Evolutionary conservation across 2,113 vertebrate species (phyloP).

Genomic region (Melanotaenia duboulayi): DNA sequence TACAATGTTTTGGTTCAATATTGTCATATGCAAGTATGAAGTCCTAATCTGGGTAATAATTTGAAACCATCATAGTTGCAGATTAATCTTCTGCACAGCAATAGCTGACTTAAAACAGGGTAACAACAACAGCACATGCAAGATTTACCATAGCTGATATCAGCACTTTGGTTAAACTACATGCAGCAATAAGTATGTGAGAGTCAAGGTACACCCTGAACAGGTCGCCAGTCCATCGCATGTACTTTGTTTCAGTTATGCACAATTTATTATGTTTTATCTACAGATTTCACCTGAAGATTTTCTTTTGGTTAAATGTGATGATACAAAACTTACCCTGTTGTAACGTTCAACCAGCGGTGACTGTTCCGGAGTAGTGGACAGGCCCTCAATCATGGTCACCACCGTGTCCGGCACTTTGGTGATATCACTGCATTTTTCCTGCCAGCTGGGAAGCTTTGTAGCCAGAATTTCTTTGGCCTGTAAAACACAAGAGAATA

Average conservation of each 20-base stretch:
- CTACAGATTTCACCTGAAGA: constrained; percentile 1
- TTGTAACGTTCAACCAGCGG: constrained; percentile 81
- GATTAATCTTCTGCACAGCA: neutral
- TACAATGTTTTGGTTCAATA: neutral
- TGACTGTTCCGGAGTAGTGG: constrained; percentile 86
- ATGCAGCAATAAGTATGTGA: neutral
- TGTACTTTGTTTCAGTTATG: neutral
- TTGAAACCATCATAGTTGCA: neutral
- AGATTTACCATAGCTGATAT: constrained; percentile 21
- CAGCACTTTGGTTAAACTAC: constrained; percentile 20
- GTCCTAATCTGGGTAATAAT: neutral
- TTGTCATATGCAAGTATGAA: neutral
- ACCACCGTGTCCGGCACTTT: constrained; percentile 90
- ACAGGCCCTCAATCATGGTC: constrained; percentile 89
- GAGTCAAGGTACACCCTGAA: no score
- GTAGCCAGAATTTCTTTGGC: constrained; percentile 88
- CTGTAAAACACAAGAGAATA: constrained; percentile 69
- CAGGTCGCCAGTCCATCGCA: no score
- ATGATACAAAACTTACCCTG: constrained; percentile 77
- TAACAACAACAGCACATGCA: constrained; percentile 9
- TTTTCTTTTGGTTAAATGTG: neutral
- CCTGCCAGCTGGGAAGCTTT: constrained; percentile 92
- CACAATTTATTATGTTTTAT: neutral
- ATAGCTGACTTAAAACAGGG: constrained; percentile 21
- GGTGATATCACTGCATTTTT: constrained; percentile 91